Base-by-base conservation (phyloP, 2,113 vertebrate species). In the Gymnarchus niloticus region DNA sequence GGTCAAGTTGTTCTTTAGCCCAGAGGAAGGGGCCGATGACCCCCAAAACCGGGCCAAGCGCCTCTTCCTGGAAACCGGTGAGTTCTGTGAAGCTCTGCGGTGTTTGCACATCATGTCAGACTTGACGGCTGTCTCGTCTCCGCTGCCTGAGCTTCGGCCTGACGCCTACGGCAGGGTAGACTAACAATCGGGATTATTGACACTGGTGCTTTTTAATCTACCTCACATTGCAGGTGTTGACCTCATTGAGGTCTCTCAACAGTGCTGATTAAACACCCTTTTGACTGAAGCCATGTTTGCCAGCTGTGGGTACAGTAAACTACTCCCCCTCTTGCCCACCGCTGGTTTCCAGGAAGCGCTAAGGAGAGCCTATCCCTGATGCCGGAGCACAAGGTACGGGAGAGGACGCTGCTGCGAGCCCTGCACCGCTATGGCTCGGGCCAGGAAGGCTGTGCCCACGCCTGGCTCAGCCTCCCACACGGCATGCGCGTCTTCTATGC, bases 401-500 rank as follows among this genome's bases (percentile, higher is more conserved):
- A 99, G 90, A 37, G 56, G 33, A 17, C 65, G 56, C 56, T 84
- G 1, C 90, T 99, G 9, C 95, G 97, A 59, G 96, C 97, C 0
- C 85, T 99, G 86, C 95, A 98, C 89, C 95, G 98, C 84, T 99
- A 96, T 17, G 96, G 97, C 5, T 52, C 94, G 4, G 94, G 93
- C 3, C 92, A 92, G 0, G 96, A 97, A 33, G 97, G 97, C 0
- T 96, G 96, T 81, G 81, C 89, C 44, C 95, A 92, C 69, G 96
- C 95, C 0, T 99, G 98, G 97, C 95, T 99, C 90, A 96, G 91
- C 84, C 94, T 99, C 59, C 98, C 98, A 41, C 96, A 98, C 87
- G 93, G 95, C 89, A 95, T 95, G 94, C 96, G 97, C 52, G 91
- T 98, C 86, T 97, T 99, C 91, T 99, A 99, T 37, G 77, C 96